These are phyloP conservation scores for Phaonia tiefii DNA, from an alignment of 2,888 invertebrate species.

Conservation along the genomic window DNA sequence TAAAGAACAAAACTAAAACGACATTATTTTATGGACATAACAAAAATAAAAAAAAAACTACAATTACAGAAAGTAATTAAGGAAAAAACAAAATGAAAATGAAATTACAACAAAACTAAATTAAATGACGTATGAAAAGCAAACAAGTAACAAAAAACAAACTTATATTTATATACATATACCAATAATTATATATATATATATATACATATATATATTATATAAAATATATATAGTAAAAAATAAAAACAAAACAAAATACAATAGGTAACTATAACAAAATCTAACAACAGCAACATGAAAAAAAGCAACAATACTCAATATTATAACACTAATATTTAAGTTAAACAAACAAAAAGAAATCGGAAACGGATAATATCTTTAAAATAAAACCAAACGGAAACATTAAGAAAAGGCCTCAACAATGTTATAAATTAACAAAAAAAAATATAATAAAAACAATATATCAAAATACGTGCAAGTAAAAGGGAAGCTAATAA, in stretches of 20 bases:
- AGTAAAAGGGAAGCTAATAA: not conserved
- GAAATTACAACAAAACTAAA: conserved; percentile 42
- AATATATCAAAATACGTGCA: conserved; percentile 10
- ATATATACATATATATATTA: conserved; percentile 43
- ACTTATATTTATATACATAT: conserved; percentile 61
- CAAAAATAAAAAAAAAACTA: conserved; percentile 42
- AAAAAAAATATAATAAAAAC: not conserved
- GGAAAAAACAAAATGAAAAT: not conserved
- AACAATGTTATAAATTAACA: conserved; percentile 59
- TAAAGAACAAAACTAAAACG: conserved; percentile 35
- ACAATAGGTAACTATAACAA: conserved; percentile 43
- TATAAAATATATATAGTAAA: conserved; percentile 9
- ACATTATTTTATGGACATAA: conserved; percentile 61
- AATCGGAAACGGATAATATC: conserved; percentile 15
- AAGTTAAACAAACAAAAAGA: conserved; percentile 8
- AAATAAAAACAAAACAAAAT: not conserved
- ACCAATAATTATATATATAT: conserved; percentile 37
- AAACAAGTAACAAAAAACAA: conserved; percentile 40
- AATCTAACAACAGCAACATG: too few relatives aligned
- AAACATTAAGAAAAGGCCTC: conserved; percentile 53
- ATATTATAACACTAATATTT: conserved; percentile 37
- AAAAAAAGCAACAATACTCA: conserved; percentile 48
- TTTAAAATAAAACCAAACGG: conserved; percentile 27
- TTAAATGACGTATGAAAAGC: conserved; percentile 62
- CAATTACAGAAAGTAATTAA: conserved; percentile 12